phyloP scores from a whole-genome alignment of 2,113 vertebrate species.

The Microtus oregoni region DNA sequence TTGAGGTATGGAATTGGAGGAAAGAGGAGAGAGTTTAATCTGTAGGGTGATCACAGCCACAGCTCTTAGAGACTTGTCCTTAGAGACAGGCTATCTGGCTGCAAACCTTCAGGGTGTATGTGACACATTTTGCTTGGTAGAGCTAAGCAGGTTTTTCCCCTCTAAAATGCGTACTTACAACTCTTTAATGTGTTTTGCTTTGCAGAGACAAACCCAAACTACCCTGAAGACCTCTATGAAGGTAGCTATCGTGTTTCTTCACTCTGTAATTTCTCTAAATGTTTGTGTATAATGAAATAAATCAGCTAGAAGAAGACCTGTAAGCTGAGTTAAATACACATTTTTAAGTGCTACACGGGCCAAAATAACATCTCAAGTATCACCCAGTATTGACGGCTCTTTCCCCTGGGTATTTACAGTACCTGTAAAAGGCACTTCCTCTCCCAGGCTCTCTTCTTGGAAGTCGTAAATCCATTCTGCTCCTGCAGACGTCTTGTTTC shows the following conservation, averaged over 20 bases:
- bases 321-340: conserved; percentile 77
- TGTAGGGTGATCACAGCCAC: conserved; percentile 18
- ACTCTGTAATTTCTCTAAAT: conserved; percentile 78
- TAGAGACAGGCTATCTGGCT: conserved; percentile 54
- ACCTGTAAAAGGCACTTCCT: conserved; percentile 68
- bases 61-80: neutral
- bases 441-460: conserved; percentile 71
- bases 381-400: conserved; percentile 72
- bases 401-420: conserved; percentile 65
- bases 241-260: conserved; percentile 87
- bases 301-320: conserved; percentile 75
- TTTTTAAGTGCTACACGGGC: conserved; percentile 58
- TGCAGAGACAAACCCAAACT: conserved; percentile 87
- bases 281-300: conserved; percentile 74
- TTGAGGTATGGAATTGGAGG: neutral
- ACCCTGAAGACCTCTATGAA: conserved; percentile 88
- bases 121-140: conserved; percentile 49
- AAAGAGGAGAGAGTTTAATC: neutral
- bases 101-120: neutral
- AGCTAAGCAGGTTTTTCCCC: conserved; percentile 22
- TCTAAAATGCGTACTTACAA: conserved; percentile 61
- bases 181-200: conserved; percentile 78
- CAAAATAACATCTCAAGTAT: conserved; percentile 69
- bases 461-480: conserved; percentile 76
- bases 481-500: conserved; percentile 68